These are phyloP conservation scores for Nothocercus nigrocapillus DNA, from an alignment of 2,113 vertebrate genomes.

Conservation along the genomic window DNA sequence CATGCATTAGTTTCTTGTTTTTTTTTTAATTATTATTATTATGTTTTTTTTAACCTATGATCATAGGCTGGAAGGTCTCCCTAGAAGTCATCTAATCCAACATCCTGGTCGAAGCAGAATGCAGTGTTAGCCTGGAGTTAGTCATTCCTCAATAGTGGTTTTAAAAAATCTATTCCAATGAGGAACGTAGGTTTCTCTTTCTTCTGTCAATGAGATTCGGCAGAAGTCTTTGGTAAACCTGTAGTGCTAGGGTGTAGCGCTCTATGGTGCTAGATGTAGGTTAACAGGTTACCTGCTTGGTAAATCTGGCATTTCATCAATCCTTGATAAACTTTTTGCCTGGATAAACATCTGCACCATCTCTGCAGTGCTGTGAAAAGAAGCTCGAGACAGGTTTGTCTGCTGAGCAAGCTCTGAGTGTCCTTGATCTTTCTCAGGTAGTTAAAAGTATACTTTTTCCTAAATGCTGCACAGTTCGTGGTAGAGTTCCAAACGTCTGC, in stretches of 20 bases:
- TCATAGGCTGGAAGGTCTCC: background rate
- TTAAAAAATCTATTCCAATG: background rate
- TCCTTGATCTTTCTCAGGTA: background rate
- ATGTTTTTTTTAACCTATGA: background rate
- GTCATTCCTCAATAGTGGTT: background rate
- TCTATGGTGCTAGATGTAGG: no score
- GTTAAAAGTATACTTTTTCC: background rate
- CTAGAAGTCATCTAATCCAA: background rate
- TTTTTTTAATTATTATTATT: background rate
- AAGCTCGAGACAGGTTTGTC: background rate
- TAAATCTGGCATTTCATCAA: background rate
- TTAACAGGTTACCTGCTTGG: background rate
- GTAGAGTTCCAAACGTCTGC: background rate
- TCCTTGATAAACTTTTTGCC: background rate
- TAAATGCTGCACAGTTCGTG: background rate
- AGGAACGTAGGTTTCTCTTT: background rate
- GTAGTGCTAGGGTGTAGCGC: accelerated
- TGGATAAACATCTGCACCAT: background rate
- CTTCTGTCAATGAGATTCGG: background rate
- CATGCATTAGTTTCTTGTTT: background rate
- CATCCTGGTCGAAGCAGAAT: background rate
- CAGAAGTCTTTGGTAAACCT: background rate
- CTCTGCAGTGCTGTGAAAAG: background rate
- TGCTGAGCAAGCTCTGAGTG: background rate
- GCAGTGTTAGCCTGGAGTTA: background rate